phyloP scores from a whole-genome alignment of 1,140 invertebrate species.

The Neuroterus valhalla region DNA sequence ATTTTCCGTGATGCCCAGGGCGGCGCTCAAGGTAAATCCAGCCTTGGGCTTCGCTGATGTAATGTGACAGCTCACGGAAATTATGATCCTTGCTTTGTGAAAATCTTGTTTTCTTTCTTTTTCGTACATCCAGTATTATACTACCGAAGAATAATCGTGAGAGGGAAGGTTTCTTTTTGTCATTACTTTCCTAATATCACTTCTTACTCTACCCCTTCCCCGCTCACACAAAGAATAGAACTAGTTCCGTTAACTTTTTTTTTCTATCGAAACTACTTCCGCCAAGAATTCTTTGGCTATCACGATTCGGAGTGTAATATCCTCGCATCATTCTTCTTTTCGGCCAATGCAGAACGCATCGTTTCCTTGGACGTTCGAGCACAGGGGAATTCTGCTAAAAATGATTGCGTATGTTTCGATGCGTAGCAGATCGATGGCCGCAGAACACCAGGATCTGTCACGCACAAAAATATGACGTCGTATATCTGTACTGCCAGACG shows the following conservation, averaged over 20 bases:
- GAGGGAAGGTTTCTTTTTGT: too few species aligned
- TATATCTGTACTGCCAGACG: slow-evolving; percentile 59
- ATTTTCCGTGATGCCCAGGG: too few species aligned
- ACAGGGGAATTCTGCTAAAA: slow-evolving; percentile 11
- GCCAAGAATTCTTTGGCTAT: slow-evolving; percentile 26
- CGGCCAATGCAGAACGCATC: slow-evolving; percentile 14
- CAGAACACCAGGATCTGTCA: slow-evolving; percentile 60
- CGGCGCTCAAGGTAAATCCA: too few species aligned
- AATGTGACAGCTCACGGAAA: too few species aligned
- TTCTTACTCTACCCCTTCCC: too few species aligned
- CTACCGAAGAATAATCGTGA: too few species aligned
- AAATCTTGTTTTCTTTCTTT: neutral
- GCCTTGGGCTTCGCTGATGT: too few species aligned
- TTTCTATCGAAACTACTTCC: slow-evolving; percentile 30
- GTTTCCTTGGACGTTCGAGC: neutral
- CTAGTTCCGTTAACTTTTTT: slow-evolving; percentile 16
- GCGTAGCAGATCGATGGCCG: slow-evolving; percentile 56
- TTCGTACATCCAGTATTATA: too few species aligned
- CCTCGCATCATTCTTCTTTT: slow-evolving; percentile 13
- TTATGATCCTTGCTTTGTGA: neutral
- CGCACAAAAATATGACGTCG: slow-evolving; percentile 64
- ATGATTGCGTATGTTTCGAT: slow-evolving; percentile 52
- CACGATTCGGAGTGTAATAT: slow-evolving; percentile 18
- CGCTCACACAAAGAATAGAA: too few species aligned
- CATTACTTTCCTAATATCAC: too few species aligned